Base-by-base conservation (phyloP, 2,113 vertebrate genomes). In the Eulemur macaco region DNA sequence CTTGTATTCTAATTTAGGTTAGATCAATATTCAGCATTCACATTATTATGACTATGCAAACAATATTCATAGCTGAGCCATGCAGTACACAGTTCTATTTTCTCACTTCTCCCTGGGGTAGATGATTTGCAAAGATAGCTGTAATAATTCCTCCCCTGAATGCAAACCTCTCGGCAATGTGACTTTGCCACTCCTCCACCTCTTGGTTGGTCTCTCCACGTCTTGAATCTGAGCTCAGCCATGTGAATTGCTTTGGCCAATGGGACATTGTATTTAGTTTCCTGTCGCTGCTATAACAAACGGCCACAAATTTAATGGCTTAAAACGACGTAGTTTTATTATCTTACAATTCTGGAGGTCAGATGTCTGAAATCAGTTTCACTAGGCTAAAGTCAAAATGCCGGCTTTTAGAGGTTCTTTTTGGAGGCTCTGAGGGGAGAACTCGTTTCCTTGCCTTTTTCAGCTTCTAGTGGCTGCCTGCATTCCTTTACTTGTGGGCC, bases 11-110 rank as follows among this genome's bases (percentile, higher is more conserved):
- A 82, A 54, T 91, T 71, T 85, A 69, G 71, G 6, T 88, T 81
- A 93, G 73, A 82, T 73, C 74, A 60, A 68, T 89, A 94, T 86
- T 86, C 58, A 66, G 50, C 71, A 27, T 96, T 96, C 37, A 31
- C 63, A 39, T 96, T 66, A 69, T 73, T 74, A 39, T 64, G 60
- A 88, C 86, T 15, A 54, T 31, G 17, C 80, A 76, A 78, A 83
- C 39, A 52, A 42, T 34, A 56, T n/a, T 74, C 82, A 45, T 12
- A 71, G 68, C 60, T 66, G 82, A 95, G 86, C 60, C 52, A 7
- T 29, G 89, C 56, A 71, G 47, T 47, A 34, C 86, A 31, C 66
- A 34, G 9, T 31, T 71, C 15, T 31, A 15, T 94, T 89, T 78
- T 71, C 50, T 52, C 74, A 27, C 84, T 52, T 93, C 91, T 97